Base-by-base conservation (phyloP, 2,888 invertebrate genomes). In the Exephanes ischioxanthus region DNA sequence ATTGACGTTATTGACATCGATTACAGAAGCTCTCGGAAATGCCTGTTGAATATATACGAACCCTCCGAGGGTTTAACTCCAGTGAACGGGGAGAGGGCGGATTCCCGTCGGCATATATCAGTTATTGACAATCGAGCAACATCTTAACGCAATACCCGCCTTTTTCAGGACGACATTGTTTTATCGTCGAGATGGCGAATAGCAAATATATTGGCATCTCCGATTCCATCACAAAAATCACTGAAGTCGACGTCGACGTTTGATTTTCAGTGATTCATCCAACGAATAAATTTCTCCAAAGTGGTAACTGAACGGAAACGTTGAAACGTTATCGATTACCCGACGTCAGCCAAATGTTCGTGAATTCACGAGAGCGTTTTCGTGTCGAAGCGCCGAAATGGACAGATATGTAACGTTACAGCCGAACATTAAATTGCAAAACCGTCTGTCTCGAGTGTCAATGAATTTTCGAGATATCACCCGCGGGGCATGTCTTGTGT, bases 1-100 rank as follows among this genome's bases (percentile, higher is more conserved):
- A 58, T 72, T 61, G 79, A 80, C 80, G 53, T 45, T 66, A 63
- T 37, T 80, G 67, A 80, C 80, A 9, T 67, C 45, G 66, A 80
- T 66, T 73, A 30, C 48, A 2, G 11, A 58, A n/a, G 16, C 61
- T 2, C 61, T 61, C 61, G 61, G 33, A 30, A 61, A 61, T 61
- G 48, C 70, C 53, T 53, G 30, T 33, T 51, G 14, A 16, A 45
- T 22, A 70, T 61, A 53, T 51, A 67, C 45, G 22, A 45, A 45
- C 41, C 14, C 5, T 5, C 7, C 19, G 14, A 55, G 61, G 14
- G 26, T 61, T 61, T 61, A 3, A 61, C 6, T 16, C 16, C 30
- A 11, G 1, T 14, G 11, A 26, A 41, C 41, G 22, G 30, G 2
- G 61, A 55, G 22, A 55, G 55, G 22, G 22, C 9, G 22, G 22